Conservation (phyloP, 1,140 invertebrate genomes). For the Drosophila prosaltans region DNA sequence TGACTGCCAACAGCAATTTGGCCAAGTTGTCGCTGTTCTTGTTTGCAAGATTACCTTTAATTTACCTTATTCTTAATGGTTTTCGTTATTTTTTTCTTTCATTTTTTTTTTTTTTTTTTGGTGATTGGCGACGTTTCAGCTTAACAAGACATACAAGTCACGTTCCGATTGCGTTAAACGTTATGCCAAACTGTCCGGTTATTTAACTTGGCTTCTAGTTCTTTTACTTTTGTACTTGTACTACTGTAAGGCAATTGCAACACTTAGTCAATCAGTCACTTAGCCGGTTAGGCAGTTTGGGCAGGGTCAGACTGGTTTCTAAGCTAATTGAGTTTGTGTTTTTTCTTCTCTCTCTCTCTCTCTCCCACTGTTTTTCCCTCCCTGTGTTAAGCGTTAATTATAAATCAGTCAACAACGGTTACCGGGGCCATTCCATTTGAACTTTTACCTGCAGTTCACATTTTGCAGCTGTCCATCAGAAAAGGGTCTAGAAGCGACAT, state of each 20-base stretch:
- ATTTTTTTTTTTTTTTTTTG: conserved; percentile 34
- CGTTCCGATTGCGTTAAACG: conserved; percentile 55
- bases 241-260: conserved; percentile 42
- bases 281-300: conserved; percentile 14
- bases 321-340: neutral
- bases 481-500: conserved; percentile 3
- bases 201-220: conserved; percentile 53
- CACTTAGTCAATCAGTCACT: conserved; percentile 33
- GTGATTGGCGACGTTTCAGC: conserved; percentile 51
- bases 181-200: conserved; percentile 50
- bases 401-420: conserved; percentile 37
- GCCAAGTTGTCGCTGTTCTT: conserved; percentile 45
- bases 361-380: too few species aligned
- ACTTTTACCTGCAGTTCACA: conserved; percentile 55
- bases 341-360: neutral
- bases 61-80: conserved; percentile 38
- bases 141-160: conserved; percentile 40
- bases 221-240: conserved; percentile 31
- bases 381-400: conserved; percentile 23
- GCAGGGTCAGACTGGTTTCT: conserved; percentile 56
- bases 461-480: conserved; percentile 45
- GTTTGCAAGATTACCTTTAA: conserved; percentile 59
- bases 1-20: conserved; percentile 57
- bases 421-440: conserved; percentile 18
- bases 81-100: conserved; percentile 25